Conservation (phyloP, 2,113 vertebrate species). For the Alectura lathami region DNA sequence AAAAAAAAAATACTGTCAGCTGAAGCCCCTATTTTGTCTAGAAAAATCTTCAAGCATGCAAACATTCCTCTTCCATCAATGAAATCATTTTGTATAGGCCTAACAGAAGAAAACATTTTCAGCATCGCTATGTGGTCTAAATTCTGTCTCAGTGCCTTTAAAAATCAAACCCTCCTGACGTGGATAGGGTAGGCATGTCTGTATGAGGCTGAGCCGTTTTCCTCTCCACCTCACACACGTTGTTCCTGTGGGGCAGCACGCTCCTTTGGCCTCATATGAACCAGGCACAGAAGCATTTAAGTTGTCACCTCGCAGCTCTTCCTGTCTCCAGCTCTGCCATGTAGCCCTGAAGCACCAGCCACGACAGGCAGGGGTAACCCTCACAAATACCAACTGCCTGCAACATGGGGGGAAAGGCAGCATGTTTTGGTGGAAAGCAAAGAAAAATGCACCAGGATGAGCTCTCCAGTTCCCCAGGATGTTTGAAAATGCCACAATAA, state of each 20-base stretch:
- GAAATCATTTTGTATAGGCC: background rate
- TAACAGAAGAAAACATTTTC: background rate
- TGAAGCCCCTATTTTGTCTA: background rate
- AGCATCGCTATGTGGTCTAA: accelerated
- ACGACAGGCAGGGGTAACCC: accelerated
- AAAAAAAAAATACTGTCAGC: background rate
- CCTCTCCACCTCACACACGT: background rate
- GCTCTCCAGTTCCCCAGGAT: background rate
- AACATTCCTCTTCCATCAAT: background rate
- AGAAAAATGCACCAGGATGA: background rate
- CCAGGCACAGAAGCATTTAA: background rate
- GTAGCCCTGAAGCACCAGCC: accelerated
- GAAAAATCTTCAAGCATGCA: background rate
- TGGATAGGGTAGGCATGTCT: background rate
- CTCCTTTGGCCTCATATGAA: constrained; percentile 25
- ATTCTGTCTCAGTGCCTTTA: background rate
- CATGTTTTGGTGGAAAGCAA: background rate
- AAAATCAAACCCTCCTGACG: background rate
- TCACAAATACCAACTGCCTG: background rate
- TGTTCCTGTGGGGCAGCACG: background rate
- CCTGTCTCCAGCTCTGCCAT: background rate
- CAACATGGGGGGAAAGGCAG: background rate
- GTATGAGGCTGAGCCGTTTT: background rate
- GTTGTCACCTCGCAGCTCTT: background rate
- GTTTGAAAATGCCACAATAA: constrained; percentile 22